phyloP scores from a whole-genome alignment of 1,140 invertebrate species.

The Onthophagus taurus region DNA sequence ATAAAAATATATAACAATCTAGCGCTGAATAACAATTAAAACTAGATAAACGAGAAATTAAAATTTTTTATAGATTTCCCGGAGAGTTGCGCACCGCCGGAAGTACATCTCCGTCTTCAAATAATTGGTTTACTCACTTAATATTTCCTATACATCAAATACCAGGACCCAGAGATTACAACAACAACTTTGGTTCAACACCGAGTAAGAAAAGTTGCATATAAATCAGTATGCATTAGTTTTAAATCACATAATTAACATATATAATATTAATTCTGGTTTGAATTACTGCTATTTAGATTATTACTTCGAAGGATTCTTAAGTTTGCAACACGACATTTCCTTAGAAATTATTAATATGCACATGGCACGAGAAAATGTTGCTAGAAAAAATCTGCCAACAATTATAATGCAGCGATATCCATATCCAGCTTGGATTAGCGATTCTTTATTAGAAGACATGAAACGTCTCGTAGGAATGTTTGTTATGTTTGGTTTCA shows the following conservation, averaged over 20 bases:
- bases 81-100: neutral
- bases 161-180: neutral
- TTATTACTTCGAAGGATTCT: slow-evolving; percentile 55
- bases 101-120: neutral
- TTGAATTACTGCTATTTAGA: too few relatives aligned
- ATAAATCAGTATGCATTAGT: too few relatives aligned
- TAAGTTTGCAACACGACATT: slow-evolving; percentile 54
- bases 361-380: neutral
- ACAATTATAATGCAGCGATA: slow-evolving; percentile 46
- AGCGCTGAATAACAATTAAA: too few relatives aligned
- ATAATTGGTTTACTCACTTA: slow-evolving; percentile 10
- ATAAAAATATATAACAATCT: too few relatives aligned
- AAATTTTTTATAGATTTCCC: too few relatives aligned
- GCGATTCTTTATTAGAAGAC: slow-evolving; percentile 56
- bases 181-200: slow-evolving; percentile 4
- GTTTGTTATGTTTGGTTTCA: slow-evolving; percentile 66
- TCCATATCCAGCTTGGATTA: slow-evolving; percentile 60
- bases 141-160: slow-evolving; percentile 13
- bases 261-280: too few relatives aligned
- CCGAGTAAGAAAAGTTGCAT: slow-evolving; percentile 6
- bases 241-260: slow-evolving; percentile 1
- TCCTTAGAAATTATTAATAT: slow-evolving; percentile 44
- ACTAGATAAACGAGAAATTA: too few relatives aligned
- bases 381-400: too few relatives aligned
- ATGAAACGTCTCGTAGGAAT: slow-evolving; percentile 54